A percentile compares a stretch with the other conserved stretches of the same genome.
Evolutionary conservation across 2,888 invertebrate genomes (phyloP).

Genomic region (Pseudolycoriella hygida): DNA sequence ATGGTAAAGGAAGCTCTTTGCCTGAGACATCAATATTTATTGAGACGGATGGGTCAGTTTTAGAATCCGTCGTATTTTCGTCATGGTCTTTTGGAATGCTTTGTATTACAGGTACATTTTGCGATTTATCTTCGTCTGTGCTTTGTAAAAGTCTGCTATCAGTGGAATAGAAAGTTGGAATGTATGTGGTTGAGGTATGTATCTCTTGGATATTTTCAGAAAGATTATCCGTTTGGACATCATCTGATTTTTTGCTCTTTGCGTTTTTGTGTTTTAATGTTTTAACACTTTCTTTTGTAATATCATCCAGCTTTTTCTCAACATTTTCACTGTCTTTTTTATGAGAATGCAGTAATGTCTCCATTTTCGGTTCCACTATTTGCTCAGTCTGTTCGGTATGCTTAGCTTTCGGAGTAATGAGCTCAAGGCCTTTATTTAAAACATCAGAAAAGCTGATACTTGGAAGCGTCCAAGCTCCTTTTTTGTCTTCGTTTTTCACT

Average conservation of each 20-base stretch:
- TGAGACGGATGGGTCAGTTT: too few relatives aligned
- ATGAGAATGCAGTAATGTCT: not conserved
- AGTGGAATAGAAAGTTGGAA: too few relatives aligned
- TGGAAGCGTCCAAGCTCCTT: conserved; percentile 18
- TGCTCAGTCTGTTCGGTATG: not conserved
- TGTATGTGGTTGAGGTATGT: too few relatives aligned
- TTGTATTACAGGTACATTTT: too few relatives aligned
- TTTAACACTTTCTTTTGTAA: not conserved
- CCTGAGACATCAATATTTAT: too few relatives aligned
- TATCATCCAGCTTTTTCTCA: not conserved
- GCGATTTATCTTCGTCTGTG: too few relatives aligned
- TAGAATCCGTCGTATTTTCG: too few relatives aligned
- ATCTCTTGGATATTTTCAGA: too few relatives aligned
- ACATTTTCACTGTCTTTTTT: not conserved
- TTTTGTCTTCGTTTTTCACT: conserved; percentile 21
- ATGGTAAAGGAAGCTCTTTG: too few relatives aligned
- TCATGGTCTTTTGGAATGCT: too few relatives aligned
- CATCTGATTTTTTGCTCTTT: not conserved
- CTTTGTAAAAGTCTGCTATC: too few relatives aligned
- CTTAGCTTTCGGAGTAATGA: not conserved
- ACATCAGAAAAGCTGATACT: conserved; percentile 1
- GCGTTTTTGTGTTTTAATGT: not conserved
- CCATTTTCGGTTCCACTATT: not conserved
- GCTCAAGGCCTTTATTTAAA: not conserved
- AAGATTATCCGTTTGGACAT: not conserved